These are phyloP conservation scores for Phoenoteleia sp. DNA, from an alignment of 2,888 invertebrate genomes.

Conservation along the genomic window DNA sequence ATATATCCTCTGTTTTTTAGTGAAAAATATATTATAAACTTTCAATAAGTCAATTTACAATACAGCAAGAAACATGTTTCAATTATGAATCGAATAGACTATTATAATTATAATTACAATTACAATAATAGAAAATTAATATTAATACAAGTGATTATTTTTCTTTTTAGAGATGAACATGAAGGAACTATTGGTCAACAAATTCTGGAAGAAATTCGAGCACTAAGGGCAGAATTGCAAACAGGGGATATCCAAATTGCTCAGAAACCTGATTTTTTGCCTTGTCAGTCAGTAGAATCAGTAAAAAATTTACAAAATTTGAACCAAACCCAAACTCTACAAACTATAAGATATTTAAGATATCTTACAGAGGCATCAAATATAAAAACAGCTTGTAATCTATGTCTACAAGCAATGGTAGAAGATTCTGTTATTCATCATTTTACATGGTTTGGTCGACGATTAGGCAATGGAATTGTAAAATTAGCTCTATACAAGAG, in stretches of 20 bases:
- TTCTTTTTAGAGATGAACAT: too few relatives aligned
- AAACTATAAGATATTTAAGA: neutral
- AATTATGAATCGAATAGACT: too few relatives aligned
- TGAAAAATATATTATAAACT: too few relatives aligned
- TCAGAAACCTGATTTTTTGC: neutral
- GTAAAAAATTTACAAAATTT: neutral
- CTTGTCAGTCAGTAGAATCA: neutral
- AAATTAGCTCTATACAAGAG: neutral
- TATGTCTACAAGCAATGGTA: neutral
- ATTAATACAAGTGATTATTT: too few relatives aligned
- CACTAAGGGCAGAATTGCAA: neutral
- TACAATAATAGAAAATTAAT: too few relatives aligned
- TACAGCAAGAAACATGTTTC: too few relatives aligned
- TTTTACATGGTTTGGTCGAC: slow-evolving; percentile 6
- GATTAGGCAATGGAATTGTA: neutral
- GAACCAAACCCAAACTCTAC: neutral
- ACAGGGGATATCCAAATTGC: neutral
- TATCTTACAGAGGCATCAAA: neutral
- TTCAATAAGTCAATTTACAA: too few relatives aligned
- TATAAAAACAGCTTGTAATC: neutral
- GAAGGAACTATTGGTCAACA: too few relatives aligned
- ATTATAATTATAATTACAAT: too few relatives aligned
- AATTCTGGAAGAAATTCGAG: neutral
- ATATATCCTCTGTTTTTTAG: too few relatives aligned
- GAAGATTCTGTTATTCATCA: neutral